phyloP scores from a whole-genome alignment of 2,888 invertebrate genomes.

The Ligdia adustata region DNA sequence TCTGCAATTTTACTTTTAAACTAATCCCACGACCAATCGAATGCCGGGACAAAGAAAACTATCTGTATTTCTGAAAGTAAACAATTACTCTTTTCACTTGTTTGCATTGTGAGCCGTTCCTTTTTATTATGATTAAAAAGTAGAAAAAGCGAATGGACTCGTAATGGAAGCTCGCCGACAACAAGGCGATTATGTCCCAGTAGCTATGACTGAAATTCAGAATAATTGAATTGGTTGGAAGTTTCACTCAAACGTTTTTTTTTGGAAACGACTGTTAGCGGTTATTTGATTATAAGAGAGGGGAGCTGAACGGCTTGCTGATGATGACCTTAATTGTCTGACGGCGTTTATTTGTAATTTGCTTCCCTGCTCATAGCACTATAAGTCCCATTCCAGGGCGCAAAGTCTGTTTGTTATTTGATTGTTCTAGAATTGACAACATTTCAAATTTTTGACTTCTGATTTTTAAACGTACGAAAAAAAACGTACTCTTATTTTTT shows the following conservation, averaged over 20 bases:
- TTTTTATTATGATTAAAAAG: slow-evolving; percentile 16
- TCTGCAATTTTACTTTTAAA: too few relatives aligned
- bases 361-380: too few relatives aligned
- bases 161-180: slow-evolving; percentile 4
- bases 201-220: background rate
- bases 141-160: background rate
- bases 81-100: too few relatives aligned
- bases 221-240: slow-evolving; percentile 16
- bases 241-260: slow-evolving; percentile 13
- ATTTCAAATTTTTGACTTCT: too few relatives aligned
- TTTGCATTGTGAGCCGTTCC: background rate
- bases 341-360: background rate
- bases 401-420: too few relatives aligned
- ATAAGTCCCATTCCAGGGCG: too few relatives aligned
- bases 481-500: too few relatives aligned
- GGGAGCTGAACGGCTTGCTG: background rate
- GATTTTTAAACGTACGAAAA: too few relatives aligned
- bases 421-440: too few relatives aligned
- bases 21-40: too few relatives aligned
- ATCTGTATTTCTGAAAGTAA: too few relatives aligned
- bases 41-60: too few relatives aligned
- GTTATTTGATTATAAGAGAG: slow-evolving; percentile 5
- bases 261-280: slow-evolving; percentile 7
- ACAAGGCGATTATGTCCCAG: slow-evolving; percentile 5
- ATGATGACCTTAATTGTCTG: background rate